Conservation (phyloP, 1,140 invertebrate species). For the Drosophila novamexicana region DNA sequence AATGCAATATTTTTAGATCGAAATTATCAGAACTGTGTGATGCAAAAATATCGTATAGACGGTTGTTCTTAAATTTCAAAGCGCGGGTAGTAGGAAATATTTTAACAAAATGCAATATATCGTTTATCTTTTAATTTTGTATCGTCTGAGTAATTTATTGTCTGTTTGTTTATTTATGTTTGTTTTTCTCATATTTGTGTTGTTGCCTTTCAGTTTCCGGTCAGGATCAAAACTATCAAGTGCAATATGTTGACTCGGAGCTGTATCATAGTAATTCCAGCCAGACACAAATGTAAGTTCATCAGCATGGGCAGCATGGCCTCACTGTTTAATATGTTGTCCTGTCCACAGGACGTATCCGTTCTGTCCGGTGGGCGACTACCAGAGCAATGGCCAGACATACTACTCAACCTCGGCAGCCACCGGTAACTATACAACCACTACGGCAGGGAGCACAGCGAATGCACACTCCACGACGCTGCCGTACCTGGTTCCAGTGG, state of each 20-base stretch:
- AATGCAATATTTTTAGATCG: no score
- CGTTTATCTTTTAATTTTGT: no score
- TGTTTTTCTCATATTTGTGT: neutral
- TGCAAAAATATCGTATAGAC: no score
- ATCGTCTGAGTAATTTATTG: neutral
- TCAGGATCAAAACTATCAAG: constrained; percentile 87
- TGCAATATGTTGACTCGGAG: constrained; percentile 89
- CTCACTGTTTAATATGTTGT: constrained; percentile 19
- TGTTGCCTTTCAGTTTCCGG: constrained; percentile 80
- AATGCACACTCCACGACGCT: constrained; percentile 87
- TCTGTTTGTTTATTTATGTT: no score
- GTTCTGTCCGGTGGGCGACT: constrained; percentile 92
- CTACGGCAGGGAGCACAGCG: constrained; percentile 82
- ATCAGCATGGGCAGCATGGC: neutral
- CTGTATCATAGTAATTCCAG: constrained; percentile 86
- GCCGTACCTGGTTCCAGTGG: constrained; percentile 87
- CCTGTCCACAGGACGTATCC: constrained; percentile 89
- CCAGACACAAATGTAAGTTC: constrained; percentile 88
- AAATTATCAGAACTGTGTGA: no score
- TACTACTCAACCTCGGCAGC: constrained; percentile 85
- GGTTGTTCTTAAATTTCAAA: no score
- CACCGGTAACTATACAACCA: constrained; percentile 85
- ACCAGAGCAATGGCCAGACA: constrained; percentile 85
- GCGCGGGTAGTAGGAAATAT: no score
- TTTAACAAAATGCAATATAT: no score